Base-by-base conservation (phyloP, 2,797 vertebrate species). In the Gymnopithys bicolor region DNA sequence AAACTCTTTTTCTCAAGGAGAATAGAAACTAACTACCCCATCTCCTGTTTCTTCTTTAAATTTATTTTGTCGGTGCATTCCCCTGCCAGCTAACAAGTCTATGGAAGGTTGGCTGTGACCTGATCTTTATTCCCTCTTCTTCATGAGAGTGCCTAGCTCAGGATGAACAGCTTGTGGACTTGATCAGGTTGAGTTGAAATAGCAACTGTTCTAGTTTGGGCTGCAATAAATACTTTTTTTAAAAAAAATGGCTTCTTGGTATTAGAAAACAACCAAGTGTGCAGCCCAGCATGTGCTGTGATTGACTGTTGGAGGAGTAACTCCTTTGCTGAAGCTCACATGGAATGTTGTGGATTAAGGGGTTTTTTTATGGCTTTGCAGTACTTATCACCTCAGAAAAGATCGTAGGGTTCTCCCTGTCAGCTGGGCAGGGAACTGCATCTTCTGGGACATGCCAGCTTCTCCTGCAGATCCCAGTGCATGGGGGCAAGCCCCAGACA, bases 231-330 rank as follows among this genome's bases (percentile, higher is more conserved):
- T 21, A 4, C 1, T 49, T n/a, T n/a, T n/a, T n/a, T 19, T 43
- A 67, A 41, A 41, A 43, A 43, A 18, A 19, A 41, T 10, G 9
- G 6, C 32, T 71, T 70, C 18, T 79, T 46, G 37, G 9, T 45
- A 4, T 59, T 51, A 46, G 68, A 48, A n/a, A 76, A 43, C 15
- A 84, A 13, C 2, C 0, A 1, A 6, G 9, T 3, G 2, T 0
- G 4, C 21, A 58, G 59, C 15, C 11, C 51, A 37, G 27, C 7
- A 14, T 1, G 2, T 27, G n/a, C 30, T 41, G n/a, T 41, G 25
- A 5, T 8, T 49, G 41, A 23, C 10, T 82, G 51, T 11, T 4
- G 7, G 33, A 78, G 41, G 33, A 67, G 13, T 2, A 21, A 73
- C 17, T 79, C 28, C 33, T 91, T 30, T 84, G 49, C 30, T 39